Conservation (phyloP, 2,888 invertebrate species). For the Chesias legatella region DNA sequence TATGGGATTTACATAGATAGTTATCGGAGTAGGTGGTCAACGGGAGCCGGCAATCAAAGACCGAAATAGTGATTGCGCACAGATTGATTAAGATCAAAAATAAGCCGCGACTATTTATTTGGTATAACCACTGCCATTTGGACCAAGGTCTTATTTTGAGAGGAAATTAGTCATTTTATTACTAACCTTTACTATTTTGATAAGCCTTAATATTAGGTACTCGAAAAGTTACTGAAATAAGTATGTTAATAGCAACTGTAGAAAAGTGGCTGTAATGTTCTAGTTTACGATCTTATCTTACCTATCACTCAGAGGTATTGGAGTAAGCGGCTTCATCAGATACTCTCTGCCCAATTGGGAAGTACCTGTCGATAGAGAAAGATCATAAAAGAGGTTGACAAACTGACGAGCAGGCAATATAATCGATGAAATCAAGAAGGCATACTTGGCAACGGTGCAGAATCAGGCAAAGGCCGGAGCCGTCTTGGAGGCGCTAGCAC, state of each 20-base stretch:
- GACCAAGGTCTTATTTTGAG: slow-evolving; percentile 5
- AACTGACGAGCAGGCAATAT: background rate
- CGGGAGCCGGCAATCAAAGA: slow-evolving; percentile 24
- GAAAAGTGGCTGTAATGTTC: too few species aligned
- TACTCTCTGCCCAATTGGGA: slow-evolving; percentile 50
- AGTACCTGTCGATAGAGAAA: slow-evolving; percentile 44
- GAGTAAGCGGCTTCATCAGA: slow-evolving; percentile 49
- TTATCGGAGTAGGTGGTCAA: slow-evolving; percentile 30
- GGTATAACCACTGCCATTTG: background rate
- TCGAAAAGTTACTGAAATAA: too few species aligned
- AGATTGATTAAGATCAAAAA: too few species aligned
- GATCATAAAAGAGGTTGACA: too few species aligned
- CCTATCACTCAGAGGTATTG: slow-evolving; percentile 59
- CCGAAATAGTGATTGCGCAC: background rate
- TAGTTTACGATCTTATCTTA: slow-evolving; percentile 20
- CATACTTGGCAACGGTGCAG: slow-evolving; percentile 70
- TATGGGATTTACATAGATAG: slow-evolving; percentile 47
- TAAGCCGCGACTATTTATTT: background rate
- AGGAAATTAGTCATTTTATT: too few species aligned
- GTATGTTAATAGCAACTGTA: too few species aligned
- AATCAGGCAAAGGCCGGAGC: slow-evolving; percentile 66
- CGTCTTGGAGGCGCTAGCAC: slow-evolving; percentile 58
- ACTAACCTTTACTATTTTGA: too few species aligned
- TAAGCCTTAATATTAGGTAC: too few species aligned
- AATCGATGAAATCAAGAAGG: background rate